Conservation (phyloP, 2,888 invertebrate genomes). For the Epinotia nisella region DNA sequence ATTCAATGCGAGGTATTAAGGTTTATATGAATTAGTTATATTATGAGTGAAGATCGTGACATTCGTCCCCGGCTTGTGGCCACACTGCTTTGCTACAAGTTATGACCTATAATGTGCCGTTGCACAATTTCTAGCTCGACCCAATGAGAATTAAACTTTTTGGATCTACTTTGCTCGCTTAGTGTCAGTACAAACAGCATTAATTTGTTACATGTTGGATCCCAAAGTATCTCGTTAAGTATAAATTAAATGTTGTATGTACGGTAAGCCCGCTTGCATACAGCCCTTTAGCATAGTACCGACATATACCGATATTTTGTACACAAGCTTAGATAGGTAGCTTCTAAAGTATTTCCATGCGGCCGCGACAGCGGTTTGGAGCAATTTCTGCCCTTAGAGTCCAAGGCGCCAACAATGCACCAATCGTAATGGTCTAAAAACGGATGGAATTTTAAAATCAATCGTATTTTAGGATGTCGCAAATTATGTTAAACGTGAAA, state of each 20-base stretch:
- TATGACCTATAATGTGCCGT: slow-evolving; percentile 1
- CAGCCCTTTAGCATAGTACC: slow-evolving; percentile 31
- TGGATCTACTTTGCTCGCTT: slow-evolving; percentile 15
- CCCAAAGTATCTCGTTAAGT: neutral
- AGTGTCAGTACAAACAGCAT: slow-evolving; percentile 26
- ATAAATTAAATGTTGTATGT: slow-evolving; percentile 17
- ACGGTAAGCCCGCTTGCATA: slow-evolving; percentile 25
- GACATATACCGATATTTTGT: slow-evolving; percentile 64
- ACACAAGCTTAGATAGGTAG: slow-evolving; percentile 78
- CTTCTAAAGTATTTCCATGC: slow-evolving; percentile 66
- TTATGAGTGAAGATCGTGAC: slow-evolving; percentile 5
- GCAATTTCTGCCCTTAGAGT: neutral
- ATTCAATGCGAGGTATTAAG: slow-evolving; percentile 4
- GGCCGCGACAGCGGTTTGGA: slow-evolving; percentile 48
- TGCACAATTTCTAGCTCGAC: neutral
- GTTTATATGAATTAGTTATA: too few relatives aligned
- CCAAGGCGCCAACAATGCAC: neutral
- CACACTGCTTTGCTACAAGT: slow-evolving; percentile 2
- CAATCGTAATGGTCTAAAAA: neutral
- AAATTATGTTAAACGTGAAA: neutral
- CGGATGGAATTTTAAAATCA: neutral
- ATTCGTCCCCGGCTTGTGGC: neutral
- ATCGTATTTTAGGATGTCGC: too few relatives aligned
- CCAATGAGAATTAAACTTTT: neutral
- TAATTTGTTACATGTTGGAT: slow-evolving; percentile 20